Evolutionary conservation across 2,113 vertebrate genomes (phyloP).

Genomic region (Lepus americanus): DNA sequence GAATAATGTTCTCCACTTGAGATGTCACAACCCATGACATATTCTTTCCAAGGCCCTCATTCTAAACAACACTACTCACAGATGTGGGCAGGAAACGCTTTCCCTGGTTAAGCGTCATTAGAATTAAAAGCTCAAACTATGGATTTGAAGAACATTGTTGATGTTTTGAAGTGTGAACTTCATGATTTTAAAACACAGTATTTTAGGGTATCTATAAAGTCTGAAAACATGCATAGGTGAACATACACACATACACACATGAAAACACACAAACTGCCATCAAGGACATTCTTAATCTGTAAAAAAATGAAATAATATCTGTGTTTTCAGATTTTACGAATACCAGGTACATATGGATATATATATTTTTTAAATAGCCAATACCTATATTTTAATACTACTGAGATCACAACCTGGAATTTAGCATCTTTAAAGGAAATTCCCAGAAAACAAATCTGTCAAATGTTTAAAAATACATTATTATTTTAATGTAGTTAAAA

Average conservation of each 20-base stretch:
- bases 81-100: neutral
- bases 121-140: constrained; percentile 58
- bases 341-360: neutral
- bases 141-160: constrained; percentile 50
- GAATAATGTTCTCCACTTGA: constrained; percentile 27
- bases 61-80: neutral
- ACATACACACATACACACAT: neutral
- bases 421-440: constrained; percentile 36
- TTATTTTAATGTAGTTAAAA: constrained; percentile 53
- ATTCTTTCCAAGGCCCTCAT: constrained; percentile 15
- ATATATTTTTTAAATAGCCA: constrained; percentile 35
- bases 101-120: neutral
- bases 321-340: constrained; percentile 50
- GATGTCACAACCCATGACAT: constrained; percentile 44
- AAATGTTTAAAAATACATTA: constrained; percentile 38
- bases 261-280: neutral
- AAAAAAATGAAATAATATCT: neutral
- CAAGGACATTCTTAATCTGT: neutral
- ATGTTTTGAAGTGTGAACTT: neutral
- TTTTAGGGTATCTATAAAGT: neutral
- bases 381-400: constrained; percentile 32
- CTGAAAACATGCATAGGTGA: neutral
- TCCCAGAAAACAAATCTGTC: constrained; percentile 36
- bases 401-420: constrained; percentile 19
- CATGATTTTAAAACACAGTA: constrained; percentile 59